Evolutionary conservation across 2,113 vertebrate genomes (phyloP).

Genomic region (Micronycteris hirsuta): DNA sequence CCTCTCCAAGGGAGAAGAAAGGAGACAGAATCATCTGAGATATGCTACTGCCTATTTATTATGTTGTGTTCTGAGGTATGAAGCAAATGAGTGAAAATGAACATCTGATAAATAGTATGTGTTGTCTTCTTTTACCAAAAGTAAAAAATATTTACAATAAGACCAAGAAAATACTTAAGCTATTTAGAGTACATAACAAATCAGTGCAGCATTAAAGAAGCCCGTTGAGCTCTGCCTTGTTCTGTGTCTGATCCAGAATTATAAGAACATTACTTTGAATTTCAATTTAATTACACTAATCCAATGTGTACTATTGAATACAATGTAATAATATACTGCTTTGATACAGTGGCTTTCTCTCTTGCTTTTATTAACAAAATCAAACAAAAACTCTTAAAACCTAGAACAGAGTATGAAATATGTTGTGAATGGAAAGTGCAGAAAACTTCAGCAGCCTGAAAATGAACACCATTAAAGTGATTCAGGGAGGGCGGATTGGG

Average conservation of each 20-base stretch:
- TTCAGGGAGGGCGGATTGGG: accelerated
- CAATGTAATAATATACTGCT: neutral
- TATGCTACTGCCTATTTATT: neutral
- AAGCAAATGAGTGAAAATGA: neutral
- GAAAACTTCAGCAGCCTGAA: neutral
- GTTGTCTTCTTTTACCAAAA: neutral
- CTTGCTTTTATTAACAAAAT: neutral
- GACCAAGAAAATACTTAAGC: neutral
- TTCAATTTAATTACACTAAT: slow-evolving; percentile 25
- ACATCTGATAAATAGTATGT: neutral
- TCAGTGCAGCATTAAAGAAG: neutral
- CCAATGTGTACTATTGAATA: neutral
- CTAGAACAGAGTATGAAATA: neutral
- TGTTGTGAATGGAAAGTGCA: neutral
- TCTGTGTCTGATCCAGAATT: neutral
- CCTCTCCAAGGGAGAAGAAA: neutral
- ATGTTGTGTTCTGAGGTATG: neutral
- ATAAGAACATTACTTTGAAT: neutral
- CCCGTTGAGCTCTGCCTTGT: neutral
- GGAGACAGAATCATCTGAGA: neutral
- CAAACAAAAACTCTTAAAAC: neutral
- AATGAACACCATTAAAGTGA: neutral
- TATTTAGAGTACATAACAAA: neutral
- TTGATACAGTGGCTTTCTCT: neutral
- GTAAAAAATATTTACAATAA: neutral